Conservation (phyloP, 2,113 vertebrate species). For the Dasypus novemcinctus region DNA sequence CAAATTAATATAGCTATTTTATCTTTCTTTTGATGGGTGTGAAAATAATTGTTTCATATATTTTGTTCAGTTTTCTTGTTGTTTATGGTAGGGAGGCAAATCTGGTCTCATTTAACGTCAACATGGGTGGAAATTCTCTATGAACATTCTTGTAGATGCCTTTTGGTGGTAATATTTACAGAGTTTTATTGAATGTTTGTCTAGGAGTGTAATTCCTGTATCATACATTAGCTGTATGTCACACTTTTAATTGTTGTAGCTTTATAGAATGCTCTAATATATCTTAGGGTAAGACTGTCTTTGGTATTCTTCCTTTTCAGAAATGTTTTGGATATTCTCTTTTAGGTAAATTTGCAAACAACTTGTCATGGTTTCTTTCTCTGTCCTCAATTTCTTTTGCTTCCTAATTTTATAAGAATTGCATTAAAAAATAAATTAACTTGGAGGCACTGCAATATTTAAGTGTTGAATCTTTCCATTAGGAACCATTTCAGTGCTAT, state of each 20-base stretch:
- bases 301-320: neutral
- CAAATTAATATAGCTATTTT: too few relatives aligned
- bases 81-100: neutral
- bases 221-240: too few relatives aligned
- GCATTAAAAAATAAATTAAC: neutral
- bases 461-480: neutral
- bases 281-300: neutral
- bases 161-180: neutral
- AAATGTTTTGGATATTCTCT: neutral
- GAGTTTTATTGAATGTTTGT: neutral
- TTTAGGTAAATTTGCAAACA: neutral
- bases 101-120: neutral
- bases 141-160: neutral
- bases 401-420: neutral
- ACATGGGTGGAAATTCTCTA: neutral
- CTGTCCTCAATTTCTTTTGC: neutral
- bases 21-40: neutral
- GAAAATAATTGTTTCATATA: neutral
- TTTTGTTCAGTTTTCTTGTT: neutral
- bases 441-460: neutral
- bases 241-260: too few relatives aligned
- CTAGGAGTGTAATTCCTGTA: too few relatives aligned
- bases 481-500: neutral
- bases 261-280: neutral
- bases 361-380: too few relatives aligned